Evolutionary conservation across 2,113 vertebrate species (phyloP).

Genomic region (Ailurus styani): DNA sequence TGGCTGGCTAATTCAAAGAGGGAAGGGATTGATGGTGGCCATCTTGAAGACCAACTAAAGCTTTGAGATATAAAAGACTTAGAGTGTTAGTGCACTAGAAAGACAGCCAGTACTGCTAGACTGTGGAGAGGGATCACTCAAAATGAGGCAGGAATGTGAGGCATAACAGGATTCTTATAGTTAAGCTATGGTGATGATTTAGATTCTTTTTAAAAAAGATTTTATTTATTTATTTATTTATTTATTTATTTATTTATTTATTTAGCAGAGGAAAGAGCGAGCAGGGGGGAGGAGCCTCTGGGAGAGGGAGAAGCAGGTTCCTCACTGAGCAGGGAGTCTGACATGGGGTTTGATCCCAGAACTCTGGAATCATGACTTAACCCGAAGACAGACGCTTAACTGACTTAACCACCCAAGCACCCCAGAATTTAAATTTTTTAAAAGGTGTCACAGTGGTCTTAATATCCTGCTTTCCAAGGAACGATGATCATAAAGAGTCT

Average conservation of each 20-base stretch:
- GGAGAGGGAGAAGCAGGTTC: background rate
- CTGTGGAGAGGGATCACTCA: fast-evolving
- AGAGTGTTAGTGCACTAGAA: background rate
- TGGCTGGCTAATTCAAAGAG: background rate
- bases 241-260: no score
- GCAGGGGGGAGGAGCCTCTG: background rate
- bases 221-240: no score
- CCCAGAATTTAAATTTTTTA: background rate
- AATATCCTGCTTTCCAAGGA: background rate
- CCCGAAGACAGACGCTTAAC: background rate
- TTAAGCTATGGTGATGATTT: background rate
- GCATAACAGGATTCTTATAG: background rate
- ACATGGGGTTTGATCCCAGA: background rate
- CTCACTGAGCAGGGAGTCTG: background rate
- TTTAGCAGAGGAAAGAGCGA: background rate
- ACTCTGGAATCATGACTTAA: background rate
- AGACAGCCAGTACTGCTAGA: background rate
- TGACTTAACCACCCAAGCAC: background rate
- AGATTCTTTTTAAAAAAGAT: background rate
- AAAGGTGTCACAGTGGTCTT: background rate
- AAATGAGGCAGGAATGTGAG: background rate
- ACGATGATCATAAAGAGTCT: background rate
- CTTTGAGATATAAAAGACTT: background rate
- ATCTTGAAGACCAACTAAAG: background rate
- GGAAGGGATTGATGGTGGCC: background rate